Evolutionary conservation across 2,113 vertebrate species (phyloP), one percentile per base, ranked within the genome.

Genomic region (Poeciliopsis turrubarensis): DNA sequence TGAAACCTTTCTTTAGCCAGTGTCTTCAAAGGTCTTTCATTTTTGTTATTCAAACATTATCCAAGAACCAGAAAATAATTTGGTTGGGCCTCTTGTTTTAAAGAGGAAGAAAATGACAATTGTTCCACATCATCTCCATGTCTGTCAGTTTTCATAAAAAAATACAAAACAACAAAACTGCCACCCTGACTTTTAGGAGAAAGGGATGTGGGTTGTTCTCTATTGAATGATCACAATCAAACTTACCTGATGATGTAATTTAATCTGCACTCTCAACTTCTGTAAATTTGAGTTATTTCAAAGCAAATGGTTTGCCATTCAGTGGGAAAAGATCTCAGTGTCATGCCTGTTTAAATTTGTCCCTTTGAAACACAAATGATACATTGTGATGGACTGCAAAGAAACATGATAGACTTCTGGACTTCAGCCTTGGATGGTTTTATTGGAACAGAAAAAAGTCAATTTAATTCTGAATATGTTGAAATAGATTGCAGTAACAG

Each of bases 251-350:
- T 78, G 74, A 87, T 86, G 89, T 86, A 85, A 79, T 70, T 77
- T 70, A 86, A 89, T 89, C 88, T 89, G 82, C 67, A 70, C 78
- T 87, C 86, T 67, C 82, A 87, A 81, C 80, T 85, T 83, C 88
- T 82, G 76, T 81, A 72, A 89, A 87, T 75, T 81, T 88, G 84
- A 83, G 82, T 70, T 37, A 51, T 87, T 82, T 73, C 62, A 88
- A 79, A 84, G 72, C 62, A 85, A 84, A 81, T 41, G 62, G 71
- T 29, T 19, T 67, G 30, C 3, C 25, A 80, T 72, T 91, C 68
- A 69, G 72, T 74, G 39, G 72, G 72, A 84, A 89, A 84, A 70
- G 65, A 87, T 83, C 69, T 71, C 15, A 66, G 72, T 27, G 1
- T 80, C 29, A 26, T 69, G 60, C 39, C 29, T 13, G 81, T 81